phyloP scores from a whole-genome alignment of 2,113 vertebrate genomes.

The Dasypus novemcinctus region DNA sequence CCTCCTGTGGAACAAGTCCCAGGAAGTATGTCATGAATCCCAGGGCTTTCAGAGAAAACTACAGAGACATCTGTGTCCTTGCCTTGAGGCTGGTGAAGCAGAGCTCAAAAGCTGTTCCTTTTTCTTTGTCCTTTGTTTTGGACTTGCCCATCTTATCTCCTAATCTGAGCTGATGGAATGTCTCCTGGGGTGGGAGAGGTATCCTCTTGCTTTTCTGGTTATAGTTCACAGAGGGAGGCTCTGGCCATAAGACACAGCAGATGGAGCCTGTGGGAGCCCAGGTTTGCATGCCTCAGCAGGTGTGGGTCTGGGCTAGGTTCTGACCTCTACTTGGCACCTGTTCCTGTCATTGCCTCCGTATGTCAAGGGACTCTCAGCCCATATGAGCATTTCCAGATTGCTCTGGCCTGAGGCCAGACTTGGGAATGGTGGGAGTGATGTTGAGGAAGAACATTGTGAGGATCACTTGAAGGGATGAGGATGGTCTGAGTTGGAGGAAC shows the following conservation, averaged over 20 bases:
- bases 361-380: slow-evolving; percentile 15
- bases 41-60: background rate
- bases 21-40: background rate
- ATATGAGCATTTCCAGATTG: background rate
- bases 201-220: background rate
- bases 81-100: background rate
- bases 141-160: background rate
- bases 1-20: background rate
- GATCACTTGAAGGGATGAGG: background rate
- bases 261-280: background rate
- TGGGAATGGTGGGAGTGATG: background rate
- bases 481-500: background rate
- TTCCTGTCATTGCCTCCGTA: background rate
- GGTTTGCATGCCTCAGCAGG: background rate
- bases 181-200: background rate
- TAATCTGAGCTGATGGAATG: background rate
- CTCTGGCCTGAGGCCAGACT: background rate
- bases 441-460: background rate
- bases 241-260: background rate
- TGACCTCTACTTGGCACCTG: slow-evolving; percentile 8
- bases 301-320: background rate
- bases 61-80: background rate
- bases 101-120: background rate
- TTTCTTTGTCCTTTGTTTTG: background rate
- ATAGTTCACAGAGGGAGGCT: background rate